Conservation (phyloP, 1,140 invertebrate genomes). For the Ylistrum balloti region DNA sequence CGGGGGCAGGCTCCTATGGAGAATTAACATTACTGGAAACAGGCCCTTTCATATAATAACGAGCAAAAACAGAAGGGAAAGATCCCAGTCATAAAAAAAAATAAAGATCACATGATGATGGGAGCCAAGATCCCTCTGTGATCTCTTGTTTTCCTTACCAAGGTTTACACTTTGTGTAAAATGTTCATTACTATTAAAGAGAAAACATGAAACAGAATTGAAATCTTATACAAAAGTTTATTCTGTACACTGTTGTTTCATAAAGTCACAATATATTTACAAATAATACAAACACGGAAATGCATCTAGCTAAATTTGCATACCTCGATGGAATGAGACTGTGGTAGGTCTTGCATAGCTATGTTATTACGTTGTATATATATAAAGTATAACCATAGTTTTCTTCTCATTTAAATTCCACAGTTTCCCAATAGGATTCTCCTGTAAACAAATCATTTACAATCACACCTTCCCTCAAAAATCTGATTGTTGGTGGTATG, state of each 20-base stretch:
- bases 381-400: background rate
- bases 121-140: too few species aligned
- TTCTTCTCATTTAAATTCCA: background rate
- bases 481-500: background rate
- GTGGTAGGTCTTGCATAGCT: conserved; percentile 4
- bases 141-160: too few species aligned
- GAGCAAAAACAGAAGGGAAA: too few species aligned
- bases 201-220: background rate
- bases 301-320: conserved; percentile 25
- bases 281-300: conserved; percentile 8
- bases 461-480: background rate
- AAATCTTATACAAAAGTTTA: conserved; percentile 22
- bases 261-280: conserved; percentile 19
- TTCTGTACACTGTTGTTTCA: background rate
- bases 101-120: too few species aligned
- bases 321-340: conserved; percentile 31
- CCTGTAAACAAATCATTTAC: background rate
- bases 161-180: too few species aligned
- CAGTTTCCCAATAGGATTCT: too few species aligned
- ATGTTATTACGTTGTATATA: background rate
- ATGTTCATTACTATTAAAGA: too few species aligned
- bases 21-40: too few species aligned
- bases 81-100: too few species aligned
- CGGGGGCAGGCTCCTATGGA: too few species aligned
- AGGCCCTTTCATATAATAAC: too few species aligned